Percentiles rank a stretch among this genome's conserved stretches.
Evolutionary conservation across 1,140 invertebrate genomes (phyloP).

Genomic region (Orchestia grillus): DNA sequence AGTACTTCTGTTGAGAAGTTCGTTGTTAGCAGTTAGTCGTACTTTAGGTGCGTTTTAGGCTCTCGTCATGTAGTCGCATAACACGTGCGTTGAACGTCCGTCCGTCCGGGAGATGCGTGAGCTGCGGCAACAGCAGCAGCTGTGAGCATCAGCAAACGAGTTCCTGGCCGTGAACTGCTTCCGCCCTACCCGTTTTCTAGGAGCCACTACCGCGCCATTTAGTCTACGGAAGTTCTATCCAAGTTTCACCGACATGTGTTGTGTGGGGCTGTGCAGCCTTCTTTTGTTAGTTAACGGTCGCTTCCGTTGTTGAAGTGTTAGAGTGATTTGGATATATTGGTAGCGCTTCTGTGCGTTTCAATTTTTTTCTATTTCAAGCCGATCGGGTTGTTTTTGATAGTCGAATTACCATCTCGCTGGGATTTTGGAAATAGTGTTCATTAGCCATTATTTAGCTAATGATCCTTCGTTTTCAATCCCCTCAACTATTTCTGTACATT

Average conservation of each 20-base stretch:
- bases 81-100: not conserved
- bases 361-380: not conserved
- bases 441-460: not conserved
- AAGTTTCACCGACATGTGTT: not conserved
- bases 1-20: not conserved
- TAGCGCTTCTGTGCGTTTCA: not conserved
- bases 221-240: not conserved
- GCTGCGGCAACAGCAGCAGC: not conserved
- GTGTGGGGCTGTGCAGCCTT: not conserved
- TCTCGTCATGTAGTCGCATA: not conserved
- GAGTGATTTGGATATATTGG: not conserved
- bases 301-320: not conserved
- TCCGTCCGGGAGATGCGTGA: not conserved
- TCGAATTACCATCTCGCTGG: not conserved
- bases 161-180: conserved; percentile 27
- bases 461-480: not conserved
- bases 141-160: not conserved
- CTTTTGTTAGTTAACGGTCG: not conserved
- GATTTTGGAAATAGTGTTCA: not conserved
- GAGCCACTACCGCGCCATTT: not conserved
- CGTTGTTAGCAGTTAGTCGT: not conserved
- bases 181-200: not conserved
- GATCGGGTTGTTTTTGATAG: not conserved
- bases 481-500: not conserved
- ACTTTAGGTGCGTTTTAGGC: not conserved